Base-by-base conservation (phyloP, 1,140 invertebrate genomes). In the Asbolus verrucosus region DNA sequence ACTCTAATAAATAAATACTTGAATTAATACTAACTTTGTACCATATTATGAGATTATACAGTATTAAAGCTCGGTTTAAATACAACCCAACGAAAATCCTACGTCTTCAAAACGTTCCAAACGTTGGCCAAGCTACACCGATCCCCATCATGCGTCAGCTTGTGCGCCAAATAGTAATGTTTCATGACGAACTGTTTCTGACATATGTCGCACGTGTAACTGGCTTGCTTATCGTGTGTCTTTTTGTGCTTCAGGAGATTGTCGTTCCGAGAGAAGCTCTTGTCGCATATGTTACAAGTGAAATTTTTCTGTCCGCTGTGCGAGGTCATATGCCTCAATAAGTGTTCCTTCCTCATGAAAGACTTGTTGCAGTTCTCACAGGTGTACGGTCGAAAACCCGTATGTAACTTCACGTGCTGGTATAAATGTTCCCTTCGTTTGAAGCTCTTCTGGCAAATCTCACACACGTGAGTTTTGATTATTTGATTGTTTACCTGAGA, bases 251-350 rank as follows among this genome's bases (percentile, higher is more conserved):
- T 91, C 61, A 90, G 87, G 0, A 93, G 79, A 76, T 92, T 92
- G 74, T 92, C 90, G 75, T 92, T 92, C 0, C 91, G 85, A 0
- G 89, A 90, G 72, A 94, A 94, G 41, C 87, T 86, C 75, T 93
- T 93, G 1, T 87, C 86, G 79, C 92, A 94, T 3, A 92, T 83
- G 33, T 92, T 89, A 77, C 92, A 94, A 21, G 86, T 85, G 75
- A 89, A 92, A 79, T 90, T 87, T 71, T 91, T 91, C 68, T 90
- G 84, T 0, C 91, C 91, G 0, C 90, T 91, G 77, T 94, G 92
- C 2, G 88, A 89, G 1, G 90, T 86, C 73, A 88, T 84, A 74
- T 94, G 92, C 5, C 90, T 83, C 6, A 89, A 83, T 24, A 93
- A 78, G 75, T 90, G 88, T 69, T 91, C 90, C 67, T 90, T 91